Conservation (phyloP, 2,888 invertebrate species). For the Tiliacea citrago region DNA sequence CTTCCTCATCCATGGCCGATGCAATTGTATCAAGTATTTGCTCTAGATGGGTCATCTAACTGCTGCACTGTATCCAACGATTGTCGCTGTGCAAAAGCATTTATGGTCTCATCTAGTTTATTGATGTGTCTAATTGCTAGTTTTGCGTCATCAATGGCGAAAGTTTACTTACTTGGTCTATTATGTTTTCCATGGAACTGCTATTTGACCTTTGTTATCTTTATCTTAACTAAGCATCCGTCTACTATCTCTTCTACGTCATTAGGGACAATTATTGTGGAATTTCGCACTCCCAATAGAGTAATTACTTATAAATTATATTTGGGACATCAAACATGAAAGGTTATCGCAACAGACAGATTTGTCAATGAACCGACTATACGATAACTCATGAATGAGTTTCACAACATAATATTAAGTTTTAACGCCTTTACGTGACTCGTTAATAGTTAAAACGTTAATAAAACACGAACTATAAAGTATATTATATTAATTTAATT, state of each 20-base stretch:
- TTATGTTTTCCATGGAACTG: slow-evolving; percentile 19
- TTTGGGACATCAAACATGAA: slow-evolving; percentile 48
- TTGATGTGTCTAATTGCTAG: background rate
- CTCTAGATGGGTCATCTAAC: background rate
- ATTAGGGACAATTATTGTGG: background rate
- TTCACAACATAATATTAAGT: slow-evolving; percentile 53
- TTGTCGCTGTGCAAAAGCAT: background rate
- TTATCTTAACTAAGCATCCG: slow-evolving; percentile 24
- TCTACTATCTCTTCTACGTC: slow-evolving; percentile 3
- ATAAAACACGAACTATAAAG: slow-evolving; percentile 38
- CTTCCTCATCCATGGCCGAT: background rate
- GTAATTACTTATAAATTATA: slow-evolving; percentile 17
- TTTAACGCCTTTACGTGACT: slow-evolving; percentile 57
- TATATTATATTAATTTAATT: slow-evolving; percentile 41
- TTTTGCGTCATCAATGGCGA: background rate
- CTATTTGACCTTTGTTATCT: slow-evolving; percentile 4
- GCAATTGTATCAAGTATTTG: background rate
- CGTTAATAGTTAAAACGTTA: slow-evolving; percentile 42
- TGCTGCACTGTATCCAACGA: background rate
- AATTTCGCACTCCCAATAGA: slow-evolving; percentile 24
- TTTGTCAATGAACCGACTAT: slow-evolving; percentile 65
- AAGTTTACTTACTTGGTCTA: background rate
- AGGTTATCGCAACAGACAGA: slow-evolving; percentile 66
- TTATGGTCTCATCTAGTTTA: background rate
- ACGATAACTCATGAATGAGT: slow-evolving; percentile 67